phyloP scores from a whole-genome alignment of 2,888 invertebrate species.

The Agonopterix arenella region DNA sequence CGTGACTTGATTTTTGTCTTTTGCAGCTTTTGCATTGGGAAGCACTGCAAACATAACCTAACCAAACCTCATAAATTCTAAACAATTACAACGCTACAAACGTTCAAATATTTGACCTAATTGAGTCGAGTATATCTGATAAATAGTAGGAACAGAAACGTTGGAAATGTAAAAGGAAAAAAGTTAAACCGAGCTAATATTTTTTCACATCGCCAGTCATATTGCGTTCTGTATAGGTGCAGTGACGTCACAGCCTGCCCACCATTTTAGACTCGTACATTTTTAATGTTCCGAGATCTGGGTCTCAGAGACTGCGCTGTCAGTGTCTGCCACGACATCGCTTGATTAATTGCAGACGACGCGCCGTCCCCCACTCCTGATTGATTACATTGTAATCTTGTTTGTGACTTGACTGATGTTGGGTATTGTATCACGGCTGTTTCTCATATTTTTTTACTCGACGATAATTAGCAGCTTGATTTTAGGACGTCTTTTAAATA shows the following conservation, averaged over 20 bases:
- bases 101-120: background rate
- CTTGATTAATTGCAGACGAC: slow-evolving; percentile 63
- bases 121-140: background rate
- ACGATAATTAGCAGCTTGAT: slow-evolving; percentile 25
- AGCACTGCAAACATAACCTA: too few species aligned
- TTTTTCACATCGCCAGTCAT: background rate
- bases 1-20: too few species aligned
- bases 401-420: slow-evolving; percentile 68
- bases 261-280: slow-evolving; percentile 23
- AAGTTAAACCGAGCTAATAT: too few species aligned
- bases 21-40: too few species aligned
- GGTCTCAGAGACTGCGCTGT: slow-evolving; percentile 25
- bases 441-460: slow-evolving; percentile 33
- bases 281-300: slow-evolving; percentile 25
- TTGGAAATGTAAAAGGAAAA: too few species aligned
- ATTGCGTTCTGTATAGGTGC: slow-evolving; percentile 12
- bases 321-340: slow-evolving; percentile 28
- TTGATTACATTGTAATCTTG: slow-evolving; percentile 72
- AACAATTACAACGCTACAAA: too few species aligned
- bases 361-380: slow-evolving; percentile 46
- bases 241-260: slow-evolving; percentile 17
- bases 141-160: background rate
- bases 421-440: slow-evolving; percentile 44
- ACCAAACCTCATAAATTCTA: too few species aligned
- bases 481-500: too few species aligned